phyloP scores from a whole-genome alignment of 2,888 invertebrate species.

The Tupiocoris notatus region DNA sequence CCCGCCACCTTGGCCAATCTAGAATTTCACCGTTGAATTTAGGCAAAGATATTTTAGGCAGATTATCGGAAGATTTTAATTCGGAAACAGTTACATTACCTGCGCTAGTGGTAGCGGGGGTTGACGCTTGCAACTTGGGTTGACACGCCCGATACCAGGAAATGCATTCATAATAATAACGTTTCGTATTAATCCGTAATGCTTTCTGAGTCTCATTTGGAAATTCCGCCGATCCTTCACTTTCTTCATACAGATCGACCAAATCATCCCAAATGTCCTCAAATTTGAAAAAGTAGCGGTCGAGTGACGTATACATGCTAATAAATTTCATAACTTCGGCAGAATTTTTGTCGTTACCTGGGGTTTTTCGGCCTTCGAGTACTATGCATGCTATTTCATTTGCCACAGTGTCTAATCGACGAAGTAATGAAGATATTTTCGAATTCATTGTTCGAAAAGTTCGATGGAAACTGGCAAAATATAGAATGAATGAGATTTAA shows the following conservation, averaged over 20 bases:
- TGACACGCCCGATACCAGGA: not conserved
- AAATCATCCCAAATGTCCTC: not conserved
- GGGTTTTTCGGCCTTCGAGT: not conserved
- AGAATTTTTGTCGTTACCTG: not conserved
- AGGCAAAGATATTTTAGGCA: not conserved
- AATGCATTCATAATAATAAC: not conserved
- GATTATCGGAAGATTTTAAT: not conserved
- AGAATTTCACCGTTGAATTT: not conserved
- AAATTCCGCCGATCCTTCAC: not conserved
- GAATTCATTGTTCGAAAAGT: too few relatives aligned
- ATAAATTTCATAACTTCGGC: not conserved
- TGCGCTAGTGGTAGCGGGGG: not conserved
- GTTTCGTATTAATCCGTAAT: not conserved
- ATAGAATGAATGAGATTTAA: too few relatives aligned
- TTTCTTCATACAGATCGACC: not conserved
- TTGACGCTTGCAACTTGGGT: not conserved
- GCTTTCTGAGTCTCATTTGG: not conserved
- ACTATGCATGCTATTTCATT: not conserved
- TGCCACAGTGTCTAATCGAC: too few relatives aligned
- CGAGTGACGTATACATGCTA: not conserved
- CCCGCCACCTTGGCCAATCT: not conserved
- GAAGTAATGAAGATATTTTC: too few relatives aligned
- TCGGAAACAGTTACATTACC: not conserved
- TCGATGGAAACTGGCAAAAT: too few relatives aligned
- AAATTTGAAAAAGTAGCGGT: not conserved